These are phyloP conservation scores for Sipha flava DNA, from an alignment of 1,140 invertebrate genomes.

Conservation along the genomic window DNA sequence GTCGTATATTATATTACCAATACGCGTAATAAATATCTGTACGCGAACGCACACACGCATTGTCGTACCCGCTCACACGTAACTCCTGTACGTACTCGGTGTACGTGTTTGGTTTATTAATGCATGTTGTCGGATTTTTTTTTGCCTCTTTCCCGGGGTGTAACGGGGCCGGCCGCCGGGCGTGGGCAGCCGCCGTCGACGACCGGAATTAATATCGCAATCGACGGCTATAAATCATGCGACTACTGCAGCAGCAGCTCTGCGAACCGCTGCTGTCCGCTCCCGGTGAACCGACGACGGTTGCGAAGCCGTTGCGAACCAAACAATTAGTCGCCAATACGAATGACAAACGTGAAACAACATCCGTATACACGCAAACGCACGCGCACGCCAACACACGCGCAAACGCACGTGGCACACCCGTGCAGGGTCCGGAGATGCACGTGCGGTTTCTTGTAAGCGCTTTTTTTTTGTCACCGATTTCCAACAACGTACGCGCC, in stretches of 20 bases:
- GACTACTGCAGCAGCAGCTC: background rate
- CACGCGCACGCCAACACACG: background rate
- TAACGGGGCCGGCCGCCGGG: conserved; percentile 14
- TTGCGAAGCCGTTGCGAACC: background rate
- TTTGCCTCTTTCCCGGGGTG: background rate
- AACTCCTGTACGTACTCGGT: no score
- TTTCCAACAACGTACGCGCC: no score
- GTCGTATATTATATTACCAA: background rate
- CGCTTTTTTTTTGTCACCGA: no score
- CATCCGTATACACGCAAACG: background rate
- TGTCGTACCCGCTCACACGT: no score
- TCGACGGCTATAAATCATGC: conserved; percentile 12
- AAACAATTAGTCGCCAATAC: conserved; percentile 13
- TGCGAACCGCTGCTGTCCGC: background rate
- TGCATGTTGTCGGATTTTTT: conserved; percentile 9
- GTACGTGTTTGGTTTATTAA: conserved; percentile 10
- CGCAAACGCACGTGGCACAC: background rate
- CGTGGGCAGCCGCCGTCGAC: conserved; percentile 7
- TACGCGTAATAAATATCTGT: no score
- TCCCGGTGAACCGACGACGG: background rate
- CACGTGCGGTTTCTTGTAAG: no score
- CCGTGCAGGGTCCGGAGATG: no score
- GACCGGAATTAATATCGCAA: conserved; percentile 6
- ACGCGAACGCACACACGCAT: background rate
- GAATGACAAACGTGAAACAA: conserved; percentile 14